Conservation (phyloP, 1,140 invertebrate genomes). For the Solen grandis region DNA sequence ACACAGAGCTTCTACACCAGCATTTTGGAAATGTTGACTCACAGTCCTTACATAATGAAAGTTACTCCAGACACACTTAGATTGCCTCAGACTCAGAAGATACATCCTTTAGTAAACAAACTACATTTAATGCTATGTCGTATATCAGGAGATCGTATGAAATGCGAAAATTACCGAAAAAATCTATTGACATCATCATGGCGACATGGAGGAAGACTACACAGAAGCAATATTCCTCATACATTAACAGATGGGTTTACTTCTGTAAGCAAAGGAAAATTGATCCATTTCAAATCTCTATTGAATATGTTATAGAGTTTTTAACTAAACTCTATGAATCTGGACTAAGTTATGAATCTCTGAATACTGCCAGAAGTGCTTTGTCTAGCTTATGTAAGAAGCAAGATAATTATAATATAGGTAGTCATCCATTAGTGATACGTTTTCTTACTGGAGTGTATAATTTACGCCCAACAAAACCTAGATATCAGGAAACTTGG, state of each 20-base stretch:
- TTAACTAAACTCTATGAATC: neutral
- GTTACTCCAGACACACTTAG: neutral
- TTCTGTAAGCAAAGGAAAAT: neutral
- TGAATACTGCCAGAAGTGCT: neutral
- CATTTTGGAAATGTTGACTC: conserved; percentile 24
- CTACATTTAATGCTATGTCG: conserved; percentile 18
- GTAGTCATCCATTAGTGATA: neutral
- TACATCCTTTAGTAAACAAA: neutral
- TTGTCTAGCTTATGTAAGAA: neutral
- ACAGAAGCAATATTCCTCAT: conserved; percentile 19
- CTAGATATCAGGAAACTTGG: conserved; percentile 35
- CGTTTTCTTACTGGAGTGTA: conserved; percentile 37
- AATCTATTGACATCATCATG: conserved; percentile 24
- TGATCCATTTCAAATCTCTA: neutral
- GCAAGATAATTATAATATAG: neutral
- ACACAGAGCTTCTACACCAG: conserved; percentile 53
- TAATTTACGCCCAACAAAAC: conserved; percentile 21
- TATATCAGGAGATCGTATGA: conserved; percentile 35
- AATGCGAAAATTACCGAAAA: conserved; percentile 2
- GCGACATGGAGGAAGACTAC: conserved; percentile 42
- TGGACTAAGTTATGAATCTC: neutral
- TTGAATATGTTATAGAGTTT: conserved; percentile 18
- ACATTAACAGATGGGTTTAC: conserved; percentile 33
- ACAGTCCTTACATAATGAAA: conserved; percentile 23
- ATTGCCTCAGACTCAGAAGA: neutral